These are phyloP conservation scores for Cephus cinctus DNA, from an alignment of 1,140 invertebrate species.

Conservation along the genomic window DNA sequence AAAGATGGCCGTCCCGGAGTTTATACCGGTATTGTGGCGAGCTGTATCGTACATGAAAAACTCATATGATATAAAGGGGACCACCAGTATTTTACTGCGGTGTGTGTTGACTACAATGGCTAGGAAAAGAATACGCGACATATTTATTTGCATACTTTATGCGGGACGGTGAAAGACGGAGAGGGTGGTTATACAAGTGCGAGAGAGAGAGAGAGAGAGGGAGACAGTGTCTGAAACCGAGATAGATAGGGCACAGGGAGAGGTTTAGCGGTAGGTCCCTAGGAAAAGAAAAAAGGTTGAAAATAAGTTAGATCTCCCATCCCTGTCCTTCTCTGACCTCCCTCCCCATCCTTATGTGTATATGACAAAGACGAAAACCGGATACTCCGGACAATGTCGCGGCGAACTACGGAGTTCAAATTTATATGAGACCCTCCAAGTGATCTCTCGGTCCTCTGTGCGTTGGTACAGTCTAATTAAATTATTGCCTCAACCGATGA, in stretches of 20 bases:
- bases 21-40: conserved; percentile 3
- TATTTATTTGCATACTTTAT: conserved; percentile 32
- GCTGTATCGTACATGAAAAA: conserved; percentile 17
- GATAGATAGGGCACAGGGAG: background rate
- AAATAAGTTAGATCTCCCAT: background rate
- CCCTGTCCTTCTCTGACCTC: too few relatives aligned
- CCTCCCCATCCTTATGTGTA: too few relatives aligned
- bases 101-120: conserved; percentile 33
- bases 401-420: too few relatives aligned
- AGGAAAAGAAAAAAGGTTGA: conserved; percentile 16
- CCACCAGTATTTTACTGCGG: conserved; percentile 33
- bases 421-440: too few relatives aligned
- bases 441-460: too few relatives aligned
- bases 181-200: conserved; percentile 10
- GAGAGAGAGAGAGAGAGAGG: conserved; percentile 9
- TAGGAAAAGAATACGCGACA: conserved; percentile 33
- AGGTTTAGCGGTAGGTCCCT: conserved; percentile 14
- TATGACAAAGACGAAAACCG: too few relatives aligned
- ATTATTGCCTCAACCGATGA: too few relatives aligned
- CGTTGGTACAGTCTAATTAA: too few relatives aligned
- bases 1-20: conserved; percentile 7
- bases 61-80: conserved; percentile 37
- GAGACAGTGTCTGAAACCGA: too few relatives aligned
- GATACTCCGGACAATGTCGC: too few relatives aligned
- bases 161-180: background rate